These are phyloP conservation scores for Sycobia sp. DNA, from an alignment of 1,140 invertebrate species.

Conservation along the genomic window DNA sequence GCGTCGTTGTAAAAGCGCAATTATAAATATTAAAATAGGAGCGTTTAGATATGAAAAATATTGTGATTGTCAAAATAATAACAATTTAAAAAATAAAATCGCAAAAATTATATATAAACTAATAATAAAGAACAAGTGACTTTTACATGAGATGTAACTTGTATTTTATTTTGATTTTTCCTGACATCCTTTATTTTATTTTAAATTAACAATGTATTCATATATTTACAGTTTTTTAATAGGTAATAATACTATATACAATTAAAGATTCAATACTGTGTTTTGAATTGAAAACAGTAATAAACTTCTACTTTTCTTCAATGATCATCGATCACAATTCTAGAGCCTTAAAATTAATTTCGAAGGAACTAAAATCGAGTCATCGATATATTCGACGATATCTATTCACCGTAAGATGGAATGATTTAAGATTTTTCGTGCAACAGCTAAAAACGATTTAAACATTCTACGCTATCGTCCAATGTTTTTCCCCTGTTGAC, in stretches of 20 bases:
- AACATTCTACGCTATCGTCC: too few relatives aligned
- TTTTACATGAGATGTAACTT: slow-evolving; percentile 33
- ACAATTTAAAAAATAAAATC: slow-evolving; percentile 22
- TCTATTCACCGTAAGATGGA: too few relatives aligned
- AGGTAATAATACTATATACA: slow-evolving; percentile 23
- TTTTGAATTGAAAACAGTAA: slow-evolving; percentile 23
- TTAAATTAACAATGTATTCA: slow-evolving; percentile 19
- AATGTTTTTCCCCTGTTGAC: too few relatives aligned
- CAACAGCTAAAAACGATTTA: too few relatives aligned
- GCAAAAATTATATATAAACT: slow-evolving; percentile 24
- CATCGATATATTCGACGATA: too few relatives aligned
- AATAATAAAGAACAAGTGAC: slow-evolving; percentile 36
- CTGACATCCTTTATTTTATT: slow-evolving; percentile 8
- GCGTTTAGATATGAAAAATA: slow-evolving; percentile 14
- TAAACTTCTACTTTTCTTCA: slow-evolving; percentile 5
- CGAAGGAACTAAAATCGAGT: slow-evolving; percentile 10
- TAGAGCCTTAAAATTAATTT: slow-evolving; percentile 15
- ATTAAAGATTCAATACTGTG: slow-evolving; percentile 21
- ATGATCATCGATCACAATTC: neutral
- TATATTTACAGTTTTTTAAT: slow-evolving; percentile 27
- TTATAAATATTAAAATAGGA: slow-evolving; percentile 20
- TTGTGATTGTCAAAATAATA: slow-evolving; percentile 32
- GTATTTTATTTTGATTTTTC: slow-evolving; percentile 29
- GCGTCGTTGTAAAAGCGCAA: neutral
- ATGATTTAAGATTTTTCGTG: too few relatives aligned